Conservation (phyloP, 2,797 vertebrate species). For the Atherinosoma microstoma region DNA sequence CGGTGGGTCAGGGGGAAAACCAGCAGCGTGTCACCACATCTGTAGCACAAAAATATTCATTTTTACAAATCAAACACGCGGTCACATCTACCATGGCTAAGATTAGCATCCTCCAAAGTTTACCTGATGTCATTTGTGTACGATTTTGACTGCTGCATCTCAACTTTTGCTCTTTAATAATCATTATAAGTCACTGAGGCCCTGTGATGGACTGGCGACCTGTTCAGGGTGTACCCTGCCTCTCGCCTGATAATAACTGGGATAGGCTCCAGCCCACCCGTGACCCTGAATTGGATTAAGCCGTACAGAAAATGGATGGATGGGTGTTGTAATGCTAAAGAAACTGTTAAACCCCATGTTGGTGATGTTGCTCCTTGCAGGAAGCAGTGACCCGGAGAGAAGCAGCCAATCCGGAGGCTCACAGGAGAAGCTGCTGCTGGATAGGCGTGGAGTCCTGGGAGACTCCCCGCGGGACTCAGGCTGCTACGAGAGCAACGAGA, state of each 20-base stretch:
- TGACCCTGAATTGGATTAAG: too few species aligned
- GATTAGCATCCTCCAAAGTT: background rate
- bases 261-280: too few species aligned
- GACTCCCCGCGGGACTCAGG: slow-evolving; percentile 96
- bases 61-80: background rate
- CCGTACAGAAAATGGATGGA: too few species aligned
- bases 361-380: slow-evolving; percentile 73
- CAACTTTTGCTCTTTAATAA: background rate
- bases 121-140: background rate
- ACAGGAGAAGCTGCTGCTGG: slow-evolving; percentile 90
- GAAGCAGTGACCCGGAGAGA: slow-evolving; percentile 89
- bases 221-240: too few species aligned
- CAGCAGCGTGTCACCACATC: background rate
- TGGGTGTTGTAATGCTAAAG: too few species aligned
- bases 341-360: slow-evolving; percentile 36
- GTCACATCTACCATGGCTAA: background rate
- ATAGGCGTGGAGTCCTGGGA: slow-evolving; percentile 81
- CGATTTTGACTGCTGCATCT: background rate
- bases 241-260: too few species aligned
- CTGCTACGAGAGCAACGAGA: slow-evolving; percentile 96
- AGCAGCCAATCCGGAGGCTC: slow-evolving; percentile 83
- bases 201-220: too few species aligned
- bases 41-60: background rate
- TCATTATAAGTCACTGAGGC: background rate
- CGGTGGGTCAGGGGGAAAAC: slow-evolving; percentile 79